Evolutionary conservation across 2,113 vertebrate species (phyloP), one percentile per base, ranked within the genome.

Genomic region (Zosterops lateralis): DNA sequence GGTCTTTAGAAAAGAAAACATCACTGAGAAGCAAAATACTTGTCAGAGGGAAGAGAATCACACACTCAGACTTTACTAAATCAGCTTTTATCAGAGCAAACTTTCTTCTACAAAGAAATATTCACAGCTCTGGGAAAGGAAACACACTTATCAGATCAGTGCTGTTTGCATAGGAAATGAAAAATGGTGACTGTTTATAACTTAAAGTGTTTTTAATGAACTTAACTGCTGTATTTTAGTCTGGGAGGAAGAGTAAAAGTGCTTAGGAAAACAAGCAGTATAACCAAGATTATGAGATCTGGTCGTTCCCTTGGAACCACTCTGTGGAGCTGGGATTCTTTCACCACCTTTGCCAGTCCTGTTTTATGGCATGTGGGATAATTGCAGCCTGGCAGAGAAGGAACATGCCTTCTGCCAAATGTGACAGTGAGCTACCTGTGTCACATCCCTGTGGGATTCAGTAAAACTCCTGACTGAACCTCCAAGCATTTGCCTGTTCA

Each of bases 111-210:
- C 73, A 90, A 86, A 84, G 65, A 90, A 89, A 91, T 66, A 84
- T 36, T 92, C 64, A 89, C 17, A 0, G 68, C 88, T 91, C 84
- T 94, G 81, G 56, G 89, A 96, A 93, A 96, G 94, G 95, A 97
- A 97, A 96, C 80, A 36, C 45, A 73, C 89, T 96, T 96, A 92
- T 85, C 93, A 90, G 93, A 93, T 85, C 91, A 72, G 48, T 17
- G 9, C 45, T 91, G 72, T 96, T 96, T 82, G 79, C 92, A 96
- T 73, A 97, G 95, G 95, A 97, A 97, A 95, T 72, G 60, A 95
- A 96, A 93, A 84, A 61, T 12, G 26, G 65, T 76, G 81, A 86
- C 36, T 94, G 84, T 92, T 97, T 96, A 83, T 62, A 95, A 93
- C 48, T 16, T 65, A 57, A 92, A 86, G 64, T 74, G 79, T 34